Evolutionary conservation across 2,888 invertebrate genomes (phyloP), one percentile per base, ranked within the genome.

Genomic region (Pandemis corylana): DNA sequence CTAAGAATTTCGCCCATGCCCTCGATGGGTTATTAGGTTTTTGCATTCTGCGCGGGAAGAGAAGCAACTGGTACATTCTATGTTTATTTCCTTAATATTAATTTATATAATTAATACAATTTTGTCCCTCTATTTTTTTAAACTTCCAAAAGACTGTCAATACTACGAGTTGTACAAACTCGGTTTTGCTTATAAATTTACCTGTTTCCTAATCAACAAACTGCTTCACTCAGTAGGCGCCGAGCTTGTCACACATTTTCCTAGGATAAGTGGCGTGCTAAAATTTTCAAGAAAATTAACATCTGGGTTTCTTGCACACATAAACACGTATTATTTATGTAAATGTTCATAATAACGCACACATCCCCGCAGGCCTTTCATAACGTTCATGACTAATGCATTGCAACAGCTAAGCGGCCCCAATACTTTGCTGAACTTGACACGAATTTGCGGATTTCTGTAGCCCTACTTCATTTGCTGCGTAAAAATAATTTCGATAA

Each of bases 351-450:
- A 63, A 72, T 70, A 67, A 74, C 71, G 59, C 70, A 71, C 64
- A 71, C 70, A 65, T 65, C 46, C 53, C 28, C 74, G 70, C 51
- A 73, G 79, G 78, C 80, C 80, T 87, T 85, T 86, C 84, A 80
- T 80, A 80, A 85, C 81, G 70, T 71, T 80, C 83, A 82, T 89
- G 89, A 88, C 85, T 87, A 85, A 87, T 80, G 80, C 83, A 83
- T 87, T 87, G 84, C 87, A 80, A 80, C 84, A 86, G 75, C 78
- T 79, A 76, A 77, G 78, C 84, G 89, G 78, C 88, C 88, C 80
- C 89, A 88, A 86, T 89, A 85, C 83, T 80, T 76, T 53, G 77
- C 76, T 87, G 90, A 90, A 90, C 90, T 90, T 90, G 90, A 90
- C 90, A 90, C 80, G 84, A 84, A 87, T 90, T 77, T 77, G 79